Conservation (phyloP, 2,113 vertebrate genomes). For the Calyptomena viridis region DNA sequence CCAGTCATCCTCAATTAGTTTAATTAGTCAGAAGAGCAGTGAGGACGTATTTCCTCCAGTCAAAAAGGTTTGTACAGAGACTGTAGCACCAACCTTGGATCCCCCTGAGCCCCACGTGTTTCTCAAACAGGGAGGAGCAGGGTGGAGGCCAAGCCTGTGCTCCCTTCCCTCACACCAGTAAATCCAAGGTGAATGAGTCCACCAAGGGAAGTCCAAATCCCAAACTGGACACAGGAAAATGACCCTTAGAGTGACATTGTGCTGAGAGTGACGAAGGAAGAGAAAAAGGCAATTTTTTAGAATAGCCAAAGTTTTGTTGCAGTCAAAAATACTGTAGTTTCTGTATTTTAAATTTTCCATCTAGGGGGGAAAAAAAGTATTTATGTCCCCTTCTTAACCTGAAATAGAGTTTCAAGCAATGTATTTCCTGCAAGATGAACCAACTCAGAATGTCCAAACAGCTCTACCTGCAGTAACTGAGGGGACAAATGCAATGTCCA, state of each 20-base stretch:
- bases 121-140: neutral
- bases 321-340: neutral
- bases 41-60: neutral
- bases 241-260: neutral
- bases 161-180: neutral
- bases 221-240: neutral
- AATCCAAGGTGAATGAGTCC: neutral
- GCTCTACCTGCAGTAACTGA: neutral
- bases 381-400: neutral
- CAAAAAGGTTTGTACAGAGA: accelerated
- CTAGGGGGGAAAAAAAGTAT: accelerated
- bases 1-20: neutral
- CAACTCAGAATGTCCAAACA: neutral
- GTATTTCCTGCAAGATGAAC: neutral
- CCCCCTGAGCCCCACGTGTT: accelerated
- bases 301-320: neutral
- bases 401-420: neutral
- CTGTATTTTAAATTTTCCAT: neutral
- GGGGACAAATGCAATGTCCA: neutral
- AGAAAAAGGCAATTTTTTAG: neutral
- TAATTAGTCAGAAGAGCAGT: neutral
- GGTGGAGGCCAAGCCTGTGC: accelerated
- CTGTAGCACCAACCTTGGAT: accelerated
- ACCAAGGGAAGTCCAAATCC: neutral
- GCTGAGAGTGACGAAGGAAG: neutral